Evolutionary conservation across 1,140 invertebrate genomes (phyloP).

Genomic region (Mylabris phalerata): DNA sequence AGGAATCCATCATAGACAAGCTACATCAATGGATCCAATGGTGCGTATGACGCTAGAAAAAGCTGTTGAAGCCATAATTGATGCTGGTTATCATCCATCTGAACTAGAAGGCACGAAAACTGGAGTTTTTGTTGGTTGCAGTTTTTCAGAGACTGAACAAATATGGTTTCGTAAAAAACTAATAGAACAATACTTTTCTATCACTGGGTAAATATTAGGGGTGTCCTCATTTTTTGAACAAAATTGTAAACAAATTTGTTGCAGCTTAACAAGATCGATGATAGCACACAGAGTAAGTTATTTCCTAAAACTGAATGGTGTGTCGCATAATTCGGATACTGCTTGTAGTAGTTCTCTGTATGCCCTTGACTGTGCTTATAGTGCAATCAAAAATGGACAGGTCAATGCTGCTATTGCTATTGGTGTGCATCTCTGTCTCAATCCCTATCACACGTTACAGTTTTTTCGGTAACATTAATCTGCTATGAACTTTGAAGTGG

Average conservation of each 20-base stretch:
- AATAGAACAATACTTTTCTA: background rate
- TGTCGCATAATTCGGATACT: constrained; percentile 79
- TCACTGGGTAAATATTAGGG: background rate
- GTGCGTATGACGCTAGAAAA: constrained; percentile 75
- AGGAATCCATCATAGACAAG: constrained; percentile 65
- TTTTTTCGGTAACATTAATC: constrained; percentile 55
- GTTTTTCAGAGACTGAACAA: constrained; percentile 25
- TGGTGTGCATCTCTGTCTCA: constrained; percentile 73
- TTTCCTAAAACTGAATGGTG: constrained; percentile 61
- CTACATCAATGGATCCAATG: constrained; percentile 83
- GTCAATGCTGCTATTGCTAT: constrained; percentile 85
- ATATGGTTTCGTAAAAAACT: background rate
- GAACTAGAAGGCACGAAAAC: constrained; percentile 61
- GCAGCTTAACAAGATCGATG: constrained; percentile 44
- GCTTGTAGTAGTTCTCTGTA: constrained; percentile 85
- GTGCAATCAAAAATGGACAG: constrained; percentile 63
- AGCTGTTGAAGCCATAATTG: constrained; percentile 76
- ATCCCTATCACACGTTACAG: constrained; percentile 78
- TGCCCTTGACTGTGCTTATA: constrained; percentile 77
- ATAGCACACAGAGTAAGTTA: constrained; percentile 85
- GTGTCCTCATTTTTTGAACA: background rate
- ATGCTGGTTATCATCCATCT: constrained; percentile 63
- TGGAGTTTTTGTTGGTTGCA: constrained; percentile 72
- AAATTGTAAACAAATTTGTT: background rate
- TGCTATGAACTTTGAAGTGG: no score